phyloP scores from a whole-genome alignment of 2,797 vertebrate species.

The Enteromius treurensis region DNA sequence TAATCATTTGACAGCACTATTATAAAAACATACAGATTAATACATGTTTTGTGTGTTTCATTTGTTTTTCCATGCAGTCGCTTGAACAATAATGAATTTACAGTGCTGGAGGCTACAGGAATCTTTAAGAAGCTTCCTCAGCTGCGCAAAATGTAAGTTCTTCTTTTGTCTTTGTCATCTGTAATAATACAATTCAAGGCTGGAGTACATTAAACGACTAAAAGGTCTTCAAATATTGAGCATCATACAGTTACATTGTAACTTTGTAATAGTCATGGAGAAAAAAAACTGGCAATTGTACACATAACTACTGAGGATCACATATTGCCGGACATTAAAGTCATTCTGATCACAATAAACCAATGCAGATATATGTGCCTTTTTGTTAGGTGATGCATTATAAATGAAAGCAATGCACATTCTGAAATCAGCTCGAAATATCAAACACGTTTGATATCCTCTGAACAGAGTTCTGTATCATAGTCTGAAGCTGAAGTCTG shows the following conservation, averaged over 20 bases:
- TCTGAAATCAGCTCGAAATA: neutral
- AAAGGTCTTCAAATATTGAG: neutral
- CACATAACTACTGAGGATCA: neutral
- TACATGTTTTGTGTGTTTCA: neutral
- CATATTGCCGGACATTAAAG: neutral
- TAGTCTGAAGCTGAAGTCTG: neutral
- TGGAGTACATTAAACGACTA: neutral
- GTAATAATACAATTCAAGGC: neutral
- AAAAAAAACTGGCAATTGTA: neutral
- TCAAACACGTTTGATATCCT: neutral
- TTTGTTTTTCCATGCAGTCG: conserved; percentile 74
- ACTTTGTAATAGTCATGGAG: neutral
- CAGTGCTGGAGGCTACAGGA: conserved; percentile 94
- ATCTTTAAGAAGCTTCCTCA: conserved; percentile 98
- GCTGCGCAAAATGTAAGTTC: conserved; percentile 95
- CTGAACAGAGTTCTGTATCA: too few relatives aligned
- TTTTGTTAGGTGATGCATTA: neutral
- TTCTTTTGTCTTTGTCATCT: neutral
- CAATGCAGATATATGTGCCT: neutral
- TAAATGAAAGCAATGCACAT: neutral
- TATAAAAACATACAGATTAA: conserved; percentile 17
- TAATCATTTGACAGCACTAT: too few relatives aligned
- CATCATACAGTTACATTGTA: neutral
- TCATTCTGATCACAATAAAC: neutral
- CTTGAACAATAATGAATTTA: conserved; percentile 98